Evolutionary conservation across 2,797 vertebrate species (phyloP).

Genomic region (Avahi laniger): DNA sequence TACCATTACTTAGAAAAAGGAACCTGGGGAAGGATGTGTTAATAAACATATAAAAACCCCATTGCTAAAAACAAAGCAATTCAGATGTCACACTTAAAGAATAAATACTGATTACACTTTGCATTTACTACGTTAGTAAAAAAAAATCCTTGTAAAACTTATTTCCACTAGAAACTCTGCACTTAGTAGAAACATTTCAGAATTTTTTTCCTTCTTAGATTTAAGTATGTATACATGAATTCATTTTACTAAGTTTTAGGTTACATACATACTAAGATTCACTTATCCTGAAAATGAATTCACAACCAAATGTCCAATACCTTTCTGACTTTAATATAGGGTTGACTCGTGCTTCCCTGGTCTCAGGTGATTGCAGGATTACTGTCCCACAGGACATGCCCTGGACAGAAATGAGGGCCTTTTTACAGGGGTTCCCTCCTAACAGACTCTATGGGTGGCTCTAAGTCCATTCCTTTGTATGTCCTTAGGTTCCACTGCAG

Average conservation of each 20-base stretch:
- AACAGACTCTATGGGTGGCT: background rate
- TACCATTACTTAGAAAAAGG: background rate
- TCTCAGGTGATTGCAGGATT: background rate
- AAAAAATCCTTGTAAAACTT: background rate
- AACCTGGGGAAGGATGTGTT: background rate
- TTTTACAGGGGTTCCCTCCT: background rate
- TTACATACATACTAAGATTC: background rate
- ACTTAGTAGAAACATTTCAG: background rate
- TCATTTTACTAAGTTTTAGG: background rate
- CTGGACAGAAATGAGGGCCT: background rate
- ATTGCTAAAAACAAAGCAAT: background rate
- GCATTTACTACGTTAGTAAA: background rate
- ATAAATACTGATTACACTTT: slow-evolving; percentile 20
- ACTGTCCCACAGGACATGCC: background rate
- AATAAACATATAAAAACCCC: background rate
- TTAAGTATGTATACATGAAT: background rate
- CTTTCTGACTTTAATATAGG: background rate
- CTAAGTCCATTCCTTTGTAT: background rate
- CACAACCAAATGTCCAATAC: background rate
- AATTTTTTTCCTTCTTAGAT: background rate
- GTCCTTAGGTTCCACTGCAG: background rate
- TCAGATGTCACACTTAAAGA: background rate
- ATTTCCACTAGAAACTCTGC: background rate
- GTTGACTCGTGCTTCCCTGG: background rate
- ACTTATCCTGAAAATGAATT: background rate